Conservation (phyloP, 2,113 vertebrate genomes). For the Sisor rabdophorus region DNA sequence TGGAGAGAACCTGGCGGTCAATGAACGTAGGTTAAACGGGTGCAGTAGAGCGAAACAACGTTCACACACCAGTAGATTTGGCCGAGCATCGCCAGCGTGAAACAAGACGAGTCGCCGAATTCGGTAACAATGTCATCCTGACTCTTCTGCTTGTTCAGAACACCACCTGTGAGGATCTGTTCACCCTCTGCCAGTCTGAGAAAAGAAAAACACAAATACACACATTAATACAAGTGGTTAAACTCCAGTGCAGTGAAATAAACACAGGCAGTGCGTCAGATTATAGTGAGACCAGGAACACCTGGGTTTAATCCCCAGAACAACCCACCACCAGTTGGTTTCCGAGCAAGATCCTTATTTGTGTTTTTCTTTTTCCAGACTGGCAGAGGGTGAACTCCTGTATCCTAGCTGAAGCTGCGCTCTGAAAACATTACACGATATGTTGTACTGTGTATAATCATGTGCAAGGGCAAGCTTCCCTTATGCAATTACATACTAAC, state of each 20-base stretch:
- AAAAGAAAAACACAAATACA: conserved; percentile 26
- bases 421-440: no score
- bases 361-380: conserved; percentile 67
- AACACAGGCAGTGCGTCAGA: neutral
- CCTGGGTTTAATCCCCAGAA: no score
- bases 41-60: neutral
- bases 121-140: conserved; percentile 95
- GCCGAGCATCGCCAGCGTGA: conserved; percentile 91
- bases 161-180: conserved; percentile 94
- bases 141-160: conserved; percentile 97
- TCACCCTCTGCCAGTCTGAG: conserved; percentile 93
- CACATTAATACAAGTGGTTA: no score
- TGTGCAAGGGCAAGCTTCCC: no score
- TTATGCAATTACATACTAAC: no score
- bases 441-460: no score
- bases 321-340: no score
- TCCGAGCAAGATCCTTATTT: no score
- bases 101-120: conserved; percentile 95
- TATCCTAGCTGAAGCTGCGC: no score
- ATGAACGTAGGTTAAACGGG: neutral
- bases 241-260: neutral
- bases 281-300: no score
- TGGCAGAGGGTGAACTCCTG: conserved; percentile 96
- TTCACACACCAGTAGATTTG: conserved; percentile 92
- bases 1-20: neutral